Percentiles rank a stretch among this genome's conserved stretches.
Conservation (phyloP, 1,140 invertebrate species). For the Dolichoris vasculosae region DNA sequence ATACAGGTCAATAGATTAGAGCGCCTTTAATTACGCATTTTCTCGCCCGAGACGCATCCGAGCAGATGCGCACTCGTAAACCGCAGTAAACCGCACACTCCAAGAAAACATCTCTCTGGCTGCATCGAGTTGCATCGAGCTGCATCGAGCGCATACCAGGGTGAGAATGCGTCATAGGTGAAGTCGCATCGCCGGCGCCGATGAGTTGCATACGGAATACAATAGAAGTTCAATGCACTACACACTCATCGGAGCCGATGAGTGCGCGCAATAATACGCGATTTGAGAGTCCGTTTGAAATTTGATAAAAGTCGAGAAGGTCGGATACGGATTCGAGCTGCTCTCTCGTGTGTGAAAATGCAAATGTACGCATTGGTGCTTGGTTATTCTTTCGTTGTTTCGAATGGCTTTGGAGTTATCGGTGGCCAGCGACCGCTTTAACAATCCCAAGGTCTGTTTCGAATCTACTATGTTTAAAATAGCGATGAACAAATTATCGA, state of each 20-base stretch:
- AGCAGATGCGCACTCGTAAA: background rate
- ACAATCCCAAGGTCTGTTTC: background rate
- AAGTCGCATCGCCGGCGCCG: background rate
- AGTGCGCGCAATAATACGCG: background rate
- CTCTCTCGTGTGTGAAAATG: background rate
- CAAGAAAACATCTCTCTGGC: background rate
- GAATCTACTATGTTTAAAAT: background rate
- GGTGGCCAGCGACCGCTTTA: background rate
- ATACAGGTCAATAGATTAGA: slow-evolving; percentile 5
- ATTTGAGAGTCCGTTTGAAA: background rate
- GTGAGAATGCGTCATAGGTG: background rate
- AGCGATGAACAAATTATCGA: background rate
- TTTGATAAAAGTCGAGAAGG: background rate
- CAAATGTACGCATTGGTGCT: background rate
- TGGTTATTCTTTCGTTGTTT: background rate
- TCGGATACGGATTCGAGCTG: background rate
- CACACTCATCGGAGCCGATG: background rate
- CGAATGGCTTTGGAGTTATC: background rate
- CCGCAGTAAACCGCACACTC: background rate
- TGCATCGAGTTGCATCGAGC: too few relatives aligned
- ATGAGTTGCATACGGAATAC: background rate
- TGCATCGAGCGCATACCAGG: background rate
- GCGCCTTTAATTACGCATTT: background rate
- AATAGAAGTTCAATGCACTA: slow-evolving; percentile 23
- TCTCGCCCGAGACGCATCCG: background rate